Percentiles rank a stretch among this genome's conserved stretches.
Evolutionary conservation across 2,888 invertebrate species (phyloP).

Genomic region (Nipponacmea schrenckii): DNA sequence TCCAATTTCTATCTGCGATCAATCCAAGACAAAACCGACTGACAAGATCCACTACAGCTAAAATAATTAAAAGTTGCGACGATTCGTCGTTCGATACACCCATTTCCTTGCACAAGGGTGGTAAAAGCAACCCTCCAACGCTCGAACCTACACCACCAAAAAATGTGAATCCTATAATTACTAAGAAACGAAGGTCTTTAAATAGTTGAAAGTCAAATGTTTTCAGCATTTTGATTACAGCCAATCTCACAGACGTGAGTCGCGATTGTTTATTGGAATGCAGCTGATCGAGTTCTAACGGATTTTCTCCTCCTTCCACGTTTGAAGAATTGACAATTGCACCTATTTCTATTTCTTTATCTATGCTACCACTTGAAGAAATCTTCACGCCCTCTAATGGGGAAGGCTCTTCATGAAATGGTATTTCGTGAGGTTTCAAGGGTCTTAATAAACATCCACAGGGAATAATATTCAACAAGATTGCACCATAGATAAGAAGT

Average conservation of each 20-base stretch:
- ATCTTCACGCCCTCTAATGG: no score
- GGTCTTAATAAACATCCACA: neutral
- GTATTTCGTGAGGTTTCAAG: neutral
- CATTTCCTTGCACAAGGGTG: neutral
- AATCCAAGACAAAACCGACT: neutral
- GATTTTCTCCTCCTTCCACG: no score
- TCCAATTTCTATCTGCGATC: conserved; percentile 2
- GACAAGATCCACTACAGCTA: neutral
- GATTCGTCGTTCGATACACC: neutral
- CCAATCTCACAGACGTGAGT: no score
- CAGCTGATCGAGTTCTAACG: no score
- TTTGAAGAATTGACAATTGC: no score
- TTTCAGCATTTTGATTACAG: neutral
- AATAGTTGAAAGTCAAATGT: neutral
- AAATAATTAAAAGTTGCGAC: neutral
- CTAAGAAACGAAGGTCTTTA: neutral
- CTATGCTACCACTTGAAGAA: no score
- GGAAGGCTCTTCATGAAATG: neutral
- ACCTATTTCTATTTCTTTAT: no score
- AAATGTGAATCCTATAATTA: neutral
- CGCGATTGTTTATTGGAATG: no score
- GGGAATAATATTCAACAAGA: neutral
- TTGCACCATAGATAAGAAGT: neutral
- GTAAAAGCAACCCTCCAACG: neutral
- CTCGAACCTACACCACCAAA: neutral